Percentiles rank a stretch among this genome's conserved stretches.
These are phyloP conservation scores for Zaprionus obscuricornis DNA, from an alignment of 2,888 invertebrate genomes.

Conservation along the genomic window DNA sequence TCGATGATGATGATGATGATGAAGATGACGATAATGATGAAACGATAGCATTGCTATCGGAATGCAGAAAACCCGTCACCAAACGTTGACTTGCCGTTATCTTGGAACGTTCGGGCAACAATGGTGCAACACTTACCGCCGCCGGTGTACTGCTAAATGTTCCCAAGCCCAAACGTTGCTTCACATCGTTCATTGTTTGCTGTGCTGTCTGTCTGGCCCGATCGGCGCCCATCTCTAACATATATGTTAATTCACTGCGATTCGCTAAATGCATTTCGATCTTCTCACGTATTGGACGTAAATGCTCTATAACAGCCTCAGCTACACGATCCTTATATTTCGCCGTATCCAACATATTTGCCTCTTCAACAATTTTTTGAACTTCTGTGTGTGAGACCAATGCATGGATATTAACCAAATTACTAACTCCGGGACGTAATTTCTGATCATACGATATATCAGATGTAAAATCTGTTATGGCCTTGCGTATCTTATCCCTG, in stretches of 20 bases:
- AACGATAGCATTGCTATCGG: constrained; percentile 28
- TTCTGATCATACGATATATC: constrained; percentile 92
- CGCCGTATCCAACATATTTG: constrained; percentile 88
- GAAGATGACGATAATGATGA: too few species aligned
- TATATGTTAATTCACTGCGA: constrained; percentile 86
- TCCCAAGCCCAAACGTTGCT: constrained; percentile 85
- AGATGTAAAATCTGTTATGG: constrained; percentile 95
- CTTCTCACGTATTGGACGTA: constrained; percentile 88
- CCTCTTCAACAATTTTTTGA: constrained; percentile 89
- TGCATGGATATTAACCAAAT: constrained; percentile 93
- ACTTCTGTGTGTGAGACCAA: constrained; percentile 87
- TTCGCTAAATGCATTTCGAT: constrained; percentile 86
- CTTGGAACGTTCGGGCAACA: constrained; percentile 41
- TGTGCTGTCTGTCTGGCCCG: constrained; percentile 87
- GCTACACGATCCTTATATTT: constrained; percentile 90
- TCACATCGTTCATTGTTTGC: constrained; percentile 87
- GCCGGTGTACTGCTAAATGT: constrained; percentile 33
- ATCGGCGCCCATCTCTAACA: constrained; percentile 87
- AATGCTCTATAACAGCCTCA: constrained; percentile 88
- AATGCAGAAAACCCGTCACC: constrained; percentile 31
- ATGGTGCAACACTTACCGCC: constrained; percentile 43
- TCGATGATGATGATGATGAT: too few species aligned
- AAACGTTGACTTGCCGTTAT: constrained; percentile 52
- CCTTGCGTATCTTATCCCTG: constrained; percentile 90
- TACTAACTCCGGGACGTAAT: constrained; percentile 93